A percentile compares a stretch with the other conserved stretches of the same genome.
These are phyloP conservation scores for Scrobipalpa atriplicella DNA, from an alignment of 2,888 invertebrate genomes.

Conservation along the genomic window DNA sequence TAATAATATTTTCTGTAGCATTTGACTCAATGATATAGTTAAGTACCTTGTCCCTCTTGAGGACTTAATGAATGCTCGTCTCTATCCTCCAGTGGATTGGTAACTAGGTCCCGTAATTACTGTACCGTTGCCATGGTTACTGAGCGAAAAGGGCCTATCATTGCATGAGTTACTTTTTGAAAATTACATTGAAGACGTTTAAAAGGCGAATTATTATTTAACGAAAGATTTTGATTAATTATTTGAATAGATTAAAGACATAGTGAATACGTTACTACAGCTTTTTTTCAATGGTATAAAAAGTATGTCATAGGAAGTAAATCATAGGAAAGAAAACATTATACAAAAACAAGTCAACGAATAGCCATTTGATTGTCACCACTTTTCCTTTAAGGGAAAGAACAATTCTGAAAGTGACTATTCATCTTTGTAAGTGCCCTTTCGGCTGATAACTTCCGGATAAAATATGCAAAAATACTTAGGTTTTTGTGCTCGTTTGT, in stretches of 20 bases:
- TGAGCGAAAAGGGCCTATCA: not conserved
- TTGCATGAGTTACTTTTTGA: not conserved
- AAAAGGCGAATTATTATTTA: too few species aligned
- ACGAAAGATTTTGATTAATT: too few species aligned
- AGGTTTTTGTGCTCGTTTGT: not conserved
- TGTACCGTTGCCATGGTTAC: not conserved
- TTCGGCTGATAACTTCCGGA: slow-evolving; percentile 48
- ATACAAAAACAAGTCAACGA: not conserved
- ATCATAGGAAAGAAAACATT: not conserved
- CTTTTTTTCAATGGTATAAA: not conserved
- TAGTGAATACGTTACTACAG: too few species aligned
- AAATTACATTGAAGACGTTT: not conserved
- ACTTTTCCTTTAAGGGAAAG: slow-evolving; percentile 33
- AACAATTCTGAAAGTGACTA: slow-evolving; percentile 72
- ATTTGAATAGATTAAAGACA: too few species aligned
- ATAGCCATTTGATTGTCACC: slow-evolving; percentile 15
- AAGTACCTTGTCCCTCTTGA: slow-evolving; percentile 14
- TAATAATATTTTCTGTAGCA: not conserved
- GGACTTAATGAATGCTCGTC: not conserved
- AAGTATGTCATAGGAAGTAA: too few species aligned
- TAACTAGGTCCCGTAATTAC: slow-evolving; percentile 13
- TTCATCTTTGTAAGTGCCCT: slow-evolving; percentile 70
- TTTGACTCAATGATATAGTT: not conserved
- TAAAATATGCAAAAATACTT: slow-evolving; percentile 71
- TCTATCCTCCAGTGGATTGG: slow-evolving; percentile 6